Evolutionary conservation across 1,140 invertebrate species (phyloP).

Genomic region (Heliconius melpomene): DNA sequence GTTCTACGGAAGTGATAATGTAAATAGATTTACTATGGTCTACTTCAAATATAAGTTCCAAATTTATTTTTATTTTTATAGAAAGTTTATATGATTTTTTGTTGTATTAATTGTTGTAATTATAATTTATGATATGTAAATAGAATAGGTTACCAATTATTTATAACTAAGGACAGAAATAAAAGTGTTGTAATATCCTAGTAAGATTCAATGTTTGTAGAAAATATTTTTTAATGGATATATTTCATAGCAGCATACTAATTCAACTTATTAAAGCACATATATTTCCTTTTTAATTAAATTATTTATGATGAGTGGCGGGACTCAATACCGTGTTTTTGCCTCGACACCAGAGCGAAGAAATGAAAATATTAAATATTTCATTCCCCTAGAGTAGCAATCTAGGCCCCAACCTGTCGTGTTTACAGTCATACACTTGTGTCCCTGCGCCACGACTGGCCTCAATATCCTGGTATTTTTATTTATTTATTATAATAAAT

Average conservation of each 20-base stretch:
- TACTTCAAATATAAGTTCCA: background rate
- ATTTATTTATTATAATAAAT: no score
- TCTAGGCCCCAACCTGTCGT: no score
- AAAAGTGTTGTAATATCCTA: background rate
- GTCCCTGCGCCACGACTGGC: no score
- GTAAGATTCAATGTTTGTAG: background rate
- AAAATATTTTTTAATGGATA: background rate
- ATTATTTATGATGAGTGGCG: background rate
- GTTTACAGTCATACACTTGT: no score
- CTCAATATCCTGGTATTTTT: no score
- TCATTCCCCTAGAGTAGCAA: no score
- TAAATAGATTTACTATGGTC: background rate
- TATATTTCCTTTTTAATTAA: background rate
- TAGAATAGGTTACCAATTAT: constrained; percentile 3
- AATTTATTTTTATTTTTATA: constrained; percentile 1
- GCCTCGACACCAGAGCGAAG: no score
- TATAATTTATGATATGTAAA: constrained; percentile 7
- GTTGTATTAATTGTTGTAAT: background rate
- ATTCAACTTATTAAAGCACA: no score
- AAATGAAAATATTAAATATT: no score
- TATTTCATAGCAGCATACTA: background rate
- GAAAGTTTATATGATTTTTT: background rate
- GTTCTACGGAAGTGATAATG: background rate
- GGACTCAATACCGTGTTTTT: no score
- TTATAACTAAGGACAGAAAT: constrained; percentile 3